Evolutionary conservation across 2,797 vertebrate species (phyloP).

Genomic region (Percopsis omiscomaycus): DNA sequence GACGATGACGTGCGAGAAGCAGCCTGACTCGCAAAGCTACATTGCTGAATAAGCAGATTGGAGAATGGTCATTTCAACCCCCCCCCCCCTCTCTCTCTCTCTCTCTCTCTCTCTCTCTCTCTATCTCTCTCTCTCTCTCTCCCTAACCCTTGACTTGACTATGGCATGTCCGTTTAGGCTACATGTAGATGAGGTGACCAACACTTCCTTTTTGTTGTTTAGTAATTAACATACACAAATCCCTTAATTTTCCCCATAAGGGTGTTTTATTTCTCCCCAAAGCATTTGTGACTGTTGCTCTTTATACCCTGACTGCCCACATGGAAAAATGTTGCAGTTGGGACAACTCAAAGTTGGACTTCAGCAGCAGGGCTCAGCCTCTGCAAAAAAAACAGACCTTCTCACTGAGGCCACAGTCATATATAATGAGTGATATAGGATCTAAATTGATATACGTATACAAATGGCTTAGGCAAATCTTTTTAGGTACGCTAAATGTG

Average conservation of each 20-base stretch:
- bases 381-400: no score
- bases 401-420: no score
- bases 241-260: neutral
- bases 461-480: no score
- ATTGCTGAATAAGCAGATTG: conserved; percentile 72
- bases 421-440: no score
- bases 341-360: conserved; percentile 60
- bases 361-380: conserved; percentile 16
- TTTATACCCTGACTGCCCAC: conserved; percentile 59
- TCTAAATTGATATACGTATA: no score
- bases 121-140: neutral
- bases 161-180: no score
- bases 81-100: neutral
- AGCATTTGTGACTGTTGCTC: conserved; percentile 32
- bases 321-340: conserved; percentile 69
- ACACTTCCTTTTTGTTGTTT: no score
- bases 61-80: conserved; percentile 24
- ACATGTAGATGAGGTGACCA: no score
- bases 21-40: conserved; percentile 38
- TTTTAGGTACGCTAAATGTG: no score
- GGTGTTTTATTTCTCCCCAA: conserved; percentile 9
- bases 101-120: neutral
- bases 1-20: conserved; percentile 22
- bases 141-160: neutral
- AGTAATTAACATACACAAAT: no score